A percentile compares a stretch with the other conserved stretches of the same genome.
Evolutionary conservation across 1,140 invertebrate genomes (phyloP).

Genomic region (Agraylea sexmaculata): DNA sequence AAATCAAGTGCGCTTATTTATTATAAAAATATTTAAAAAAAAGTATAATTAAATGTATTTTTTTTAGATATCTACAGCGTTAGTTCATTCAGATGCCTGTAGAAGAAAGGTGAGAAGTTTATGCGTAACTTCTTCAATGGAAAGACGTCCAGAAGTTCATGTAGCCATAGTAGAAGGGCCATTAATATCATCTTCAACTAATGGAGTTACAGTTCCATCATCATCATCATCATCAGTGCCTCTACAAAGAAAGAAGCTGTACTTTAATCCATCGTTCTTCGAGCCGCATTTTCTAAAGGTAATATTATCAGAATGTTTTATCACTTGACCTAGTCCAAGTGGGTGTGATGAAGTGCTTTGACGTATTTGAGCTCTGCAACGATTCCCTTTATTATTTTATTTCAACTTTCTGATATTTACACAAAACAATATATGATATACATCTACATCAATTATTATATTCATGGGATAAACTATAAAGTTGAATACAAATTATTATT

Average conservation of each 20-base stretch:
- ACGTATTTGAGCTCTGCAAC: too few relatives aligned
- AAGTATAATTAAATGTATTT: too few relatives aligned
- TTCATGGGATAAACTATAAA: too few relatives aligned
- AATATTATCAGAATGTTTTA: conserved; percentile 24
- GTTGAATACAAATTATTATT: too few relatives aligned
- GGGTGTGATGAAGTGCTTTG: too few relatives aligned
- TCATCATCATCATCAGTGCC: conserved; percentile 22
- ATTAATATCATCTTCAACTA: conserved; percentile 30
- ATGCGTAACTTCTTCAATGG: conserved; percentile 14
- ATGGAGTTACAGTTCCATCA: conserved; percentile 23
- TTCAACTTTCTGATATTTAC: too few relatives aligned
- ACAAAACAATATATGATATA: too few relatives aligned
- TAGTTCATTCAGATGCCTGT: background rate
- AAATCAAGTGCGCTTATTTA: too few relatives aligned
- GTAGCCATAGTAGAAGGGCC: conserved; percentile 33
- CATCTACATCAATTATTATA: too few relatives aligned
- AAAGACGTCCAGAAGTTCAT: conserved; percentile 32
- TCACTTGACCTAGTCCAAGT: conserved; percentile 4
- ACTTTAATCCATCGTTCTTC: conserved; percentile 81
- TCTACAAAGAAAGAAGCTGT: conserved; percentile 56
- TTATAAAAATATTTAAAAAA: too few relatives aligned
- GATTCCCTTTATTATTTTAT: too few relatives aligned
- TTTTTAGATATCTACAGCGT: too few relatives aligned
- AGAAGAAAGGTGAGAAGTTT: background rate
- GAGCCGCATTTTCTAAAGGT: conserved; percentile 70